Evolutionary conservation across 2,888 invertebrate species (phyloP).

Genomic region (Nipponacmea schrenckii): DNA sequence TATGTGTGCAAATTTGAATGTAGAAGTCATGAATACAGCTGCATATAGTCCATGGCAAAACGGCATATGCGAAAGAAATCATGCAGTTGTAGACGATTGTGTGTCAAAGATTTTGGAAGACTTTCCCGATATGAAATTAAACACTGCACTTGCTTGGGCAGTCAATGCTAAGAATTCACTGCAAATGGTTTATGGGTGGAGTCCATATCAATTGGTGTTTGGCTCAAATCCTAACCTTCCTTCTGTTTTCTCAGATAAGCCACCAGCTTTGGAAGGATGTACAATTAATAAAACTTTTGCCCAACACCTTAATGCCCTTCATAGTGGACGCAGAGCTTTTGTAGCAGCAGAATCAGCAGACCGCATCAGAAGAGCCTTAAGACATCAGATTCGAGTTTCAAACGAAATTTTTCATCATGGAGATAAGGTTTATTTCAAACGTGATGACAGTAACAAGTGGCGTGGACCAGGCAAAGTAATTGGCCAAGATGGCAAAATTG

Average conservation of each 20-base stretch:
- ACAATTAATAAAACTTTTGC: constrained; percentile 25
- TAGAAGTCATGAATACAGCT: constrained; percentile 12
- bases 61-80: too few species aligned
- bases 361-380: constrained; percentile 25
- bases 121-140: not conserved
- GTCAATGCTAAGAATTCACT: too few species aligned
- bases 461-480: constrained; percentile 33
- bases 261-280: constrained; percentile 20
- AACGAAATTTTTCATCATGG: constrained; percentile 21
- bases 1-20: constrained; percentile 17
- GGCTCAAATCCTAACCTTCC: constrained; percentile 21
- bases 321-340: constrained; percentile 26
- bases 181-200: constrained; percentile 19
- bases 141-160: too few species aligned
- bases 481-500: constrained; percentile 33
- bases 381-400: constrained; percentile 20
- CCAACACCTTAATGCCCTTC: constrained; percentile 28
- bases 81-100: constrained; percentile 19
- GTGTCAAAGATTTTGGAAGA: constrained; percentile 10
- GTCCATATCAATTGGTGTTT: constrained; percentile 24
- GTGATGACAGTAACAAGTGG: constrained; percentile 22
- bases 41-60: too few species aligned
- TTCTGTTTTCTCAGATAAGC: constrained; percentile 14
- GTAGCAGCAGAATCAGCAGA: constrained; percentile 24
- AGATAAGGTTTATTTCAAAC: constrained; percentile 27